Conservation (phyloP, 2,888 invertebrate species). For the Nasonia oneida region DNA sequence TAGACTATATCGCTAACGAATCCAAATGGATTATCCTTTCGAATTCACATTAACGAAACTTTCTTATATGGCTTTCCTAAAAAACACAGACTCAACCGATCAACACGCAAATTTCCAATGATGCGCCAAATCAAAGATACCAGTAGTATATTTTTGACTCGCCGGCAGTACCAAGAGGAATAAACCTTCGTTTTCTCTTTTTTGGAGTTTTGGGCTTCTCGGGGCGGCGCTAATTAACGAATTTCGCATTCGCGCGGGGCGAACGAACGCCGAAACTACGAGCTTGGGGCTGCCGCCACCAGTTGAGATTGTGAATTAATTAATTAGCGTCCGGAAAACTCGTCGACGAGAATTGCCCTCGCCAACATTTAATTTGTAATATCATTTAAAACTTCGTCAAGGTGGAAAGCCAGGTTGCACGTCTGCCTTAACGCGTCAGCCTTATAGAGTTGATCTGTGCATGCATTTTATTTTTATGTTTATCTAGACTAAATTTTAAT, state of each 20-base stretch:
- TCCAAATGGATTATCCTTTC: too few relatives aligned
- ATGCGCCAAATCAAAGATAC: background rate
- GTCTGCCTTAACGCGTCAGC: background rate
- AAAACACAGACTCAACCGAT: background rate
- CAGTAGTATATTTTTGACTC: background rate
- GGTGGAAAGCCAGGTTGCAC: background rate
- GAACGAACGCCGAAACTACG: background rate
- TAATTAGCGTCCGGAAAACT: slow-evolving; percentile 27
- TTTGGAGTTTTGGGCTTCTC: background rate
- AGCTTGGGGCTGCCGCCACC: background rate
- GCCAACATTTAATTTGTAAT: slow-evolving; percentile 35
- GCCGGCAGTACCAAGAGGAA: background rate
- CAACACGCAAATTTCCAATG: background rate
- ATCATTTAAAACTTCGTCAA: slow-evolving; percentile 31
- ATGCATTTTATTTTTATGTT: background rate
- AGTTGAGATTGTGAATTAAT: slow-evolving; percentile 33
- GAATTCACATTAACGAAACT: too few relatives aligned
- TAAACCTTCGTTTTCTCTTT: background rate
- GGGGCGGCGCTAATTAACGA: slow-evolving; percentile 21
- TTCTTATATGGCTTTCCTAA: too few relatives aligned
- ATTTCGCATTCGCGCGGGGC: background rate
- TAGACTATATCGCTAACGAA: too few relatives aligned
- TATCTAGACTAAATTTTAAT: too few relatives aligned
- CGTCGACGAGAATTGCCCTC: slow-evolving; percentile 27
- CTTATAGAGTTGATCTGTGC: background rate